Percentiles rank a stretch among this genome's conserved stretches.
Evolutionary conservation across 1,140 invertebrate genomes (phyloP).

Genomic region (Lepidurus packardi): DNA sequence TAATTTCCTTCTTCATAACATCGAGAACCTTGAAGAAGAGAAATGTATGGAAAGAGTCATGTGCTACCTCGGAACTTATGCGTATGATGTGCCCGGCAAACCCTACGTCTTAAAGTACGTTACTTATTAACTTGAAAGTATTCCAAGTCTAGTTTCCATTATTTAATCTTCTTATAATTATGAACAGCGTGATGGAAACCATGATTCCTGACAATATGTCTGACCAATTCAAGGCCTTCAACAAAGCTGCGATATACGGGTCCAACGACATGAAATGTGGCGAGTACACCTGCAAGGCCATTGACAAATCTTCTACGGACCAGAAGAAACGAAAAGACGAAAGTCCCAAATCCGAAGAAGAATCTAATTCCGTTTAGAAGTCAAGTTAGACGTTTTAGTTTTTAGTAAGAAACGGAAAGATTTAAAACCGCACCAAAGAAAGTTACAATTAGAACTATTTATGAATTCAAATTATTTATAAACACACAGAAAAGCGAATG

Average conservation of each 20-base stretch:
- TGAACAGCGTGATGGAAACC: slow-evolving; percentile 22
- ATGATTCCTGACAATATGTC: slow-evolving; percentile 25
- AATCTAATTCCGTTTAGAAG: background rate
- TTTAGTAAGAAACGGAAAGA: too few relatives aligned
- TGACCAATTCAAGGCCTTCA: slow-evolving; percentile 28
- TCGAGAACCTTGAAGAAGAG: slow-evolving; percentile 25
- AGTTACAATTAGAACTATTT: background rate
- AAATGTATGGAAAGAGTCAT: slow-evolving; percentile 33
- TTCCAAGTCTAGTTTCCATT: background rate
- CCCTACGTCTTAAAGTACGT: slow-evolving; percentile 26
- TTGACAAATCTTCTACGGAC: background rate
- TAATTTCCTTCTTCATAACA: slow-evolving; percentile 14
- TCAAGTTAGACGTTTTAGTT: background rate
- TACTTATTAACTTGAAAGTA: background rate
- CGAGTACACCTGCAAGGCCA: slow-evolving; percentile 19
- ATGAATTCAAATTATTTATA: background rate
- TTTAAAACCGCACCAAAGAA: background rate
- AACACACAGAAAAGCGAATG: background rate
- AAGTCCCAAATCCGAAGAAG: background rate
- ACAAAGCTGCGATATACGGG: slow-evolving; percentile 30
- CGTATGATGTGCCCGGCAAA: slow-evolving; percentile 24
- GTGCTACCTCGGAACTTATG: slow-evolving; percentile 29
- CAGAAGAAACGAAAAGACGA: background rate
- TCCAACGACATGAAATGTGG: slow-evolving; percentile 13
- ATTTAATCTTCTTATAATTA: background rate